phyloP scores from a whole-genome alignment of 2,797 vertebrate species.

The Sternarchorhynchus goeldii region DNA sequence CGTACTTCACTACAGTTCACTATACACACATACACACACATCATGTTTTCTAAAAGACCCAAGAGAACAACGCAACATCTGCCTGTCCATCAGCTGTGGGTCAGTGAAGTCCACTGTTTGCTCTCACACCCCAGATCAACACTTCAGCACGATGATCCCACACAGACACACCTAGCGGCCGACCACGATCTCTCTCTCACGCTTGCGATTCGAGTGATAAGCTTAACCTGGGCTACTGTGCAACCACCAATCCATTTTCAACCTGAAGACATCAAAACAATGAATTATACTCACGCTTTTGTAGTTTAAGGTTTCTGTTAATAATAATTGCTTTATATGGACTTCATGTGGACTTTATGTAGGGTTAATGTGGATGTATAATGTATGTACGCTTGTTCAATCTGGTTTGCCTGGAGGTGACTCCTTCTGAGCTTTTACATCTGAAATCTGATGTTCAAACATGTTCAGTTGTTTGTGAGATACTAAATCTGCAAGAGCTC shows the following conservation, averaged over 20 bases:
- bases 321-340: no score
- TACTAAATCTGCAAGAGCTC: not conserved
- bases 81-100: not conserved
- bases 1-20: no score
- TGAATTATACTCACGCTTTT: no score
- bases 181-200: not conserved
- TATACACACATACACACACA: not conserved
- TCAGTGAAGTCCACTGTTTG: not conserved
- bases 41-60: not conserved
- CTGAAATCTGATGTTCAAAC: no score
- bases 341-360: no score
- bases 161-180: not conserved
- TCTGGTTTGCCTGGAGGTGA: no score
- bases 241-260: not conserved
- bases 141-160: not conserved
- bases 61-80: not conserved
- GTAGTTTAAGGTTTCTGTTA: no score
- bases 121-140: not conserved
- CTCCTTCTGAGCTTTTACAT: no score
- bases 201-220: not conserved
- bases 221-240: not conserved
- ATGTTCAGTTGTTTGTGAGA: not conserved
- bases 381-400: no score
- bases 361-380: no score
- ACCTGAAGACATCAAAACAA: no score